phyloP scores from a whole-genome alignment of 2,113 vertebrate genomes.

The Python bivittatus region DNA sequence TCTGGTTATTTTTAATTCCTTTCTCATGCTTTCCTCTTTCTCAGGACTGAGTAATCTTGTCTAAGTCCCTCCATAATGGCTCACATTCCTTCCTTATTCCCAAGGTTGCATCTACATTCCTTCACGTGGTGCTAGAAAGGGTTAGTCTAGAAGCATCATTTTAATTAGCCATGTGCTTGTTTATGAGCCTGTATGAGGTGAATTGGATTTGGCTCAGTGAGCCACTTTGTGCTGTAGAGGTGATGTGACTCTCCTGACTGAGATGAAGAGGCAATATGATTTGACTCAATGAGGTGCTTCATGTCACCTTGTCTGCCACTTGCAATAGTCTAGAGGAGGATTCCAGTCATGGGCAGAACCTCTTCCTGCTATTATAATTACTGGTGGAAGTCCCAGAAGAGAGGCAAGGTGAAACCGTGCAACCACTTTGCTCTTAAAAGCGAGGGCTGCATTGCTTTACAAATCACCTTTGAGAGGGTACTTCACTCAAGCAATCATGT shows the following conservation, averaged over 20 bases:
- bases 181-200: not conserved
- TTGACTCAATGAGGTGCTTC: not conserved
- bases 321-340: not conserved
- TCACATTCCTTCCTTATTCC: not conserved
- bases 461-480: not conserved
- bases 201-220: not conserved
- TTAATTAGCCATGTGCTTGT: not conserved
- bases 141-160: not conserved
- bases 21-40: not conserved
- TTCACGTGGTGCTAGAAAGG: not conserved
- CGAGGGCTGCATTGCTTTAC: not conserved
- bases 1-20: not conserved
- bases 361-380: not conserved
- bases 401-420: not conserved
- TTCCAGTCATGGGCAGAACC: not conserved
- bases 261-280: not conserved
- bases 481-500: not conserved
- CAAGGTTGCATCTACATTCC: not conserved
- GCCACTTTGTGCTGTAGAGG: not conserved
- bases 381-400: not conserved
- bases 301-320: not conserved
- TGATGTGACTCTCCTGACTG: not conserved
- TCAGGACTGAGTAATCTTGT: not conserved
- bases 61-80: not conserved
- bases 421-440: not conserved